Evolutionary conservation across 2,797 vertebrate genomes (phyloP), one percentile per base, ranked within the genome.

Genomic region (Thaleichthys pacificus): DNA sequence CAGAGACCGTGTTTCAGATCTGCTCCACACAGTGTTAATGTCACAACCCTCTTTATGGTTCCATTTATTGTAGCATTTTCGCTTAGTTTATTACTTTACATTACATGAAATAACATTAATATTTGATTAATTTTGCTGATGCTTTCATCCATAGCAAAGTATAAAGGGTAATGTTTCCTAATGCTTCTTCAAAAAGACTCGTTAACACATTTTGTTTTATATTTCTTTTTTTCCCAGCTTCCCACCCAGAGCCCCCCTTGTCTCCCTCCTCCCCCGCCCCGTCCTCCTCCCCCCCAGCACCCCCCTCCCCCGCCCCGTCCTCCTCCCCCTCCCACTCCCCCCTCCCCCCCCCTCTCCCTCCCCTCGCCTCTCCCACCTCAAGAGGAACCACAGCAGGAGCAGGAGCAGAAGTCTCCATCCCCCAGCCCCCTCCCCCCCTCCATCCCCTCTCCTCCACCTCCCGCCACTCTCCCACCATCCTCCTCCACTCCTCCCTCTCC

Each of bases 291-390:
- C 77, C 77, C 11, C 82, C 85, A 28, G 77, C 79, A 32, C 80
- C 83, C 3, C 35, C 64, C 80, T 21, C 82, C 72, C 74, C 82
- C 70, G 2, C 75, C 61, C 57, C 84, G 21, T 93, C 93, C 28
- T 91, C 87, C 2, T 87, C 90, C 49, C 88, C 92, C 2, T 91
- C 88, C 71, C 89, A 92, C 64, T 92, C 93, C 66, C 92, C 92
- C 6, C 90, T 92, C 35, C 92, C 88, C 93, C 93, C 64, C 90
- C 22, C 90, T 92, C 93, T 92, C 6, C 90, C 92, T 32, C 92
- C 88, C 93, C 64, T 89, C 83, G 0, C 78, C 93, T 58, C 89
- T 90, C 32, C 89, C 92, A 0, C 77, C 93, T 51, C 88, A 90
- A 22, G 89, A 84, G 75, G 89, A 88, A 69, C 74, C 57, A 19